Base-by-base conservation (phyloP, 2,888 invertebrate species). In the Cantharis rufa region DNA sequence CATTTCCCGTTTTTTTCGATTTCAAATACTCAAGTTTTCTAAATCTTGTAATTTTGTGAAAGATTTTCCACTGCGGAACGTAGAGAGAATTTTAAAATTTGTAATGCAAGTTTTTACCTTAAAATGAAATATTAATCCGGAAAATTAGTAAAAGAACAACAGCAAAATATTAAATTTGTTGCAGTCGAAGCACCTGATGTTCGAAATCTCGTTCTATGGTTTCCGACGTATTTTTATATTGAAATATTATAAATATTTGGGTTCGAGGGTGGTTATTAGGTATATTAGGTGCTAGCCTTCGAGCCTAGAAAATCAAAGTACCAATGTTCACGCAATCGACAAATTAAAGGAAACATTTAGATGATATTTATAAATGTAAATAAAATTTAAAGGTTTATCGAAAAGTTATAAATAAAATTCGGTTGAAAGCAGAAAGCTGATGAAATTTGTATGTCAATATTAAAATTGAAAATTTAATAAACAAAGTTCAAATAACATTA, bases 401-500 rank as follows among this genome's bases (percentile, higher is more conserved):
- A n/a, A n/a, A 48, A 48, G 48, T 48, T 48, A 48, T 48, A 48
- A 48, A 48, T 48, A 48, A 48, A 48, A n/a, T 48, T 48, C 1
- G 48, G n/a, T n/a, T 48, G n/a, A 48, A 48, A 48, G 48, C 48
- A 48, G 48, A 48, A 48, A 48, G n/a, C n/a, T 48, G 48, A 48
- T 48, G 48, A 48, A 48, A 48, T 48, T 48, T 48, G 48, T 48
- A 48, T 48, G 48, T 48, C n/a, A 48, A 48, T 48, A 48, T 48
- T 48, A 48, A 48, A 48, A 48, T 48, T 48, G 48, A 48, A 48
- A 48, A 48, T 48, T n/a, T 48, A 48, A n/a, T 66, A 66, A 66
- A n/a, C 64, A 21, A 66, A 21, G 64, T 66, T 66, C n/a, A 16
- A n/a, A 66, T 66, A 66, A 66, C 24, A 66, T 66, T 66, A 66